Percentiles rank a stretch among this genome's conserved stretches.
These are phyloP conservation scores for Odobenus rosmarus DNA, from an alignment of 2,113 vertebrate genomes.

Conservation along the genomic window DNA sequence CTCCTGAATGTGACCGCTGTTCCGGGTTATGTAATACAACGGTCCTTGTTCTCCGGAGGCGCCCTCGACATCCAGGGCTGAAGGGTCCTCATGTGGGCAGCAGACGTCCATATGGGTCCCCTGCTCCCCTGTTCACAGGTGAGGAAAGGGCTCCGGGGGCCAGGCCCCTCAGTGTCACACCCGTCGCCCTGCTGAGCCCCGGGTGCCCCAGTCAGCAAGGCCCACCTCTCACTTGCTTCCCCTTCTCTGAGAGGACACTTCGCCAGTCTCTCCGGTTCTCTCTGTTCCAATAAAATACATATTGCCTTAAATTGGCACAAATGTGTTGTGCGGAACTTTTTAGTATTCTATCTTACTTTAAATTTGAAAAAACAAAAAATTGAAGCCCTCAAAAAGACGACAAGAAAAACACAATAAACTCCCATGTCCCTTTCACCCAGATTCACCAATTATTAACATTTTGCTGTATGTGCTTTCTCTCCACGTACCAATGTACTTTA, in stretches of 20 bases:
- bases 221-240: neutral
- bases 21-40: too few species aligned
- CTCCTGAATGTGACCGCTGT: too few species aligned
- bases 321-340: neutral
- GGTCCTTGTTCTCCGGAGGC: too few species aligned
- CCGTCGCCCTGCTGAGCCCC: neutral
- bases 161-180: neutral
- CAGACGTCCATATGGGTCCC: too few species aligned
- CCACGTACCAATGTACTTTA: rapidly evolving
- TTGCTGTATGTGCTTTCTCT: neutral
- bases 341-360: neutral
- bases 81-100: too few species aligned
- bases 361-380: neutral
- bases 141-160: neutral
- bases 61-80: too few species aligned
- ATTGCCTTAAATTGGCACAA: neutral
- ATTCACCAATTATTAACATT: too few species aligned
- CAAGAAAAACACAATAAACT: neutral
- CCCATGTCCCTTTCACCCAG: neutral
- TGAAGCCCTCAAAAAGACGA: neutral
- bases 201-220: neutral
- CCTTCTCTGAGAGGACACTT: too few species aligned
- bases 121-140: neutral
- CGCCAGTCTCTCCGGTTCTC: neutral
- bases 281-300: neutral